Evolutionary conservation across 1,140 invertebrate genomes (phyloP), one percentile per base, ranked within the genome.

Genomic region (Onthophagus taurus): DNA sequence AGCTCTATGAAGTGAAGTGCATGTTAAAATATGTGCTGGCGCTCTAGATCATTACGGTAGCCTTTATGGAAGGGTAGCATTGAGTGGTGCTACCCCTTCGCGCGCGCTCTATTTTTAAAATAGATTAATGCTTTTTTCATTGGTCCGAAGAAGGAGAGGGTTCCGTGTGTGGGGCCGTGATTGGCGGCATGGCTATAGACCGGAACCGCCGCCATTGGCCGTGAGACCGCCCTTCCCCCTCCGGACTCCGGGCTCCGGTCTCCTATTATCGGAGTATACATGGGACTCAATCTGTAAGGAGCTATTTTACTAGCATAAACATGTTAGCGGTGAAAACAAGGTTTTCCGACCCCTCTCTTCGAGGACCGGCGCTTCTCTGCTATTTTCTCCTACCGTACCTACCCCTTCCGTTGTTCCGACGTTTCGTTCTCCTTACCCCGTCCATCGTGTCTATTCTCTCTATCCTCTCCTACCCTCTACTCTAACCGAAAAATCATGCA

Each of bases 81-180:
- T 46, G 33, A 44, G 51, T 53, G 48, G 44, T 47, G 54, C 53
- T 62, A 58, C 58, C 53, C 60, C 51, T 51, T 51, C 55, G 50
- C 52, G 52, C 50, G 55, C 51, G 57, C 54, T 63, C 58, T 63
- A 61, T 64, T 63, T 65, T 65, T 65, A 58, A 63, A 59, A 59
- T 57, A 63, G 59, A 60, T 63, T 65, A 60, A 65, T 63, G 63
- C 58, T 58, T 65, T 65, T 65, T 65, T 62, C 60, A 65, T 65
- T 65, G 62, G 62, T 53, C 46, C 57, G 52, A 59, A 58, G 62
- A 59, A 60, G 62, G 60, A 45, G 58, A 50, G 33, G 31, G 35
- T 34, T 44, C 44, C 31, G 19, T 42, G 43, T 14, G 30, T 33
- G 20, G 44, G 37, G 34, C 47, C 29, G 47, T 49, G 50, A 64